phyloP scores from a whole-genome alignment of 2,113 vertebrate genomes.

The Lepisosteus osseus region DNA sequence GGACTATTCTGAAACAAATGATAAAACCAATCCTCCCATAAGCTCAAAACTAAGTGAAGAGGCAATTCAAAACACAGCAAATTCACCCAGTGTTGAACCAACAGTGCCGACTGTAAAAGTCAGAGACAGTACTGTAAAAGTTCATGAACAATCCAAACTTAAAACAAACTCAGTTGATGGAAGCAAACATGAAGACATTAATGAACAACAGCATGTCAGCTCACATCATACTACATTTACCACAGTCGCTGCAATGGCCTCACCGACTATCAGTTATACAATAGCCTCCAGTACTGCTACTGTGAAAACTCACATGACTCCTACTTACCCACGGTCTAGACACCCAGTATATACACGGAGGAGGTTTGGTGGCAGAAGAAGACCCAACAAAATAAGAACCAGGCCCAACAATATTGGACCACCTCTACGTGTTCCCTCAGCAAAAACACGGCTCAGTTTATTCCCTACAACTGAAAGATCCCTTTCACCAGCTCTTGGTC shows the following conservation, averaged over 20 bases:
- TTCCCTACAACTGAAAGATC: slow-evolving; percentile 13
- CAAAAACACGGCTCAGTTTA: slow-evolving; percentile 25
- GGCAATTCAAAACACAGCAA: slow-evolving; percentile 21
- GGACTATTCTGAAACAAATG: slow-evolving; percentile 7
- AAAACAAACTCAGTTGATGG: not conserved
- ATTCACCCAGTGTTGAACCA: not conserved
- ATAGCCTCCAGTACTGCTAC: not conserved
- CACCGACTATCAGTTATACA: slow-evolving; percentile 9
- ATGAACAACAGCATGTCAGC: slow-evolving; percentile 5
- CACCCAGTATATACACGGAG: slow-evolving; percentile 50
- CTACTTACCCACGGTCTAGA: slow-evolving; percentile 37
- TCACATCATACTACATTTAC: slow-evolving; percentile 28
- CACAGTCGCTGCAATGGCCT: slow-evolving; percentile 23
- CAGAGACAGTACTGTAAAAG: slow-evolving; percentile 23
- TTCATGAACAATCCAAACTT: slow-evolving; percentile 24
- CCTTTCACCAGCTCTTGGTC: slow-evolving; percentile 5
- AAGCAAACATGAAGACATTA: slow-evolving; percentile 5
- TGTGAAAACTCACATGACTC: slow-evolving; percentile 26
- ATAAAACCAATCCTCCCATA: slow-evolving; percentile 8
- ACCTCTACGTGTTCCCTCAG: slow-evolving; percentile 17
- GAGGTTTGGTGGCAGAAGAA: slow-evolving; percentile 61
- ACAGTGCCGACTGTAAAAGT: slow-evolving; percentile 21
- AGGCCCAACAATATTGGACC: slow-evolving; percentile 43
- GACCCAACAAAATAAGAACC: slow-evolving; percentile 60
- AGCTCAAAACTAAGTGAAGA: slow-evolving; percentile 27